Base-by-base conservation (phyloP, 2,113 vertebrate species). In the Myrmecophaga tridactyla region DNA sequence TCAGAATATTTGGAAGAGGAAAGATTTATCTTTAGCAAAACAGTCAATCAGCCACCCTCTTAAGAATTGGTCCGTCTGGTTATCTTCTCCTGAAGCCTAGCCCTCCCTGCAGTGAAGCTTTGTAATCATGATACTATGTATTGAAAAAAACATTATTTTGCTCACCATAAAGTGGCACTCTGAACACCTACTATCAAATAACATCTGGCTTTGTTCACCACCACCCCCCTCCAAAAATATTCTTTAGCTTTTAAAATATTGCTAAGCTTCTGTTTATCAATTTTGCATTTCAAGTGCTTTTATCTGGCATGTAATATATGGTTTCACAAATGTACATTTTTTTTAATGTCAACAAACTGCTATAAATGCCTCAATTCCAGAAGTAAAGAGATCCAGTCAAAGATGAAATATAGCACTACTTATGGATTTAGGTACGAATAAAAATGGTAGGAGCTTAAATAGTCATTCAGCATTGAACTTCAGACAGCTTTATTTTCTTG, bases 1-100 rank as follows among this genome's bases (percentile, higher is more conserved):
- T 97, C 98, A 97, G 98, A 98, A 98, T 98, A 98, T 99, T 99
- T 99, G 98, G 98, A 98, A 98, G 97, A 98, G 98, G 97, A 98
- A 99, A 98, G 98, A 98, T 98, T 98, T 99, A 98, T 98, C 98
- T 98, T 98, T 98, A 98, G 98, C 97, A 98, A 98, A 98, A 98
- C 98, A 98, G 98, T 98, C 98, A 94, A 98, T 98, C 98, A 98
- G 98, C 98, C 98, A 98, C 97, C 98, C 98, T 98, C 90, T 97
- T 97, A 97, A 98, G 97, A 98, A 97, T 96, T 98, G 97, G 98
- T 98, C 97, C 98, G 98, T 98, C 98, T 98, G 97, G 96, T 97
- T 98, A 98, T 98, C 97, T 97, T 98, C 98, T 98, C 97, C 95
- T 97, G 94, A 95, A 97, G 96, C 84, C 82, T 97, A 92, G 97